phyloP scores from a whole-genome alignment of 2,113 vertebrate species.

The Chaetura pelagica region DNA sequence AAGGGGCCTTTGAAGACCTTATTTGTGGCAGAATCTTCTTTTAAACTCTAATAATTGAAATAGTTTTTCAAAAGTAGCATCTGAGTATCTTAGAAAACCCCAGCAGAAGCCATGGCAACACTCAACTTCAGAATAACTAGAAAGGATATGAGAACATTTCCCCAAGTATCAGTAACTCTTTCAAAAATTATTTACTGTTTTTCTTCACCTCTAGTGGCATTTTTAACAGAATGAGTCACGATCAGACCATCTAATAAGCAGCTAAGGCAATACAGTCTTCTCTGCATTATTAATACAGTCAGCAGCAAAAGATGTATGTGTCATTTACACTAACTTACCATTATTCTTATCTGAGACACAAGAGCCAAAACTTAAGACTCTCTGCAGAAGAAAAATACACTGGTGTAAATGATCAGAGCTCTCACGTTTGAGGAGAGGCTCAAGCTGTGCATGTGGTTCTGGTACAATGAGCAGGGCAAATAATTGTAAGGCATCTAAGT shows the following conservation, averaged over 20 bases:
- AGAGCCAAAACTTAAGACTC: not conserved
- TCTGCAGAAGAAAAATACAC: not conserved
- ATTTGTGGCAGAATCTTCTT: not conserved
- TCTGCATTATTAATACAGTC: not conserved
- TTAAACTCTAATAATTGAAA: not conserved
- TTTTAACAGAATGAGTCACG: not conserved
- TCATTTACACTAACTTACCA: not conserved
- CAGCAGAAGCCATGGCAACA: not conserved
- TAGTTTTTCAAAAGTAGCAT: not conserved
- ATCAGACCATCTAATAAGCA: not conserved
- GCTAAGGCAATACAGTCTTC: not conserved
- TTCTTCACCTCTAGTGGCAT: not conserved
- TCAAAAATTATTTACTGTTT: not conserved
- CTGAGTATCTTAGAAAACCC: not conserved
- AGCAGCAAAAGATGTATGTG: not conserved
- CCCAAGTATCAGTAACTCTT: not conserved
- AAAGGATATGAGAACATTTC: not conserved
- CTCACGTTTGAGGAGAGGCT: not conserved
- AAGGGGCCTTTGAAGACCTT: not conserved
- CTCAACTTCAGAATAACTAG: not conserved
- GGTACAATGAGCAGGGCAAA: not conserved
- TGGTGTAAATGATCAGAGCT: not conserved
- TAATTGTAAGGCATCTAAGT: not conserved
- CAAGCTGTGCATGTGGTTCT: not conserved
- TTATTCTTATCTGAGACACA: not conserved